Base-by-base conservation (phyloP, 2,113 vertebrate genomes). In the Panurus biarmicus region DNA sequence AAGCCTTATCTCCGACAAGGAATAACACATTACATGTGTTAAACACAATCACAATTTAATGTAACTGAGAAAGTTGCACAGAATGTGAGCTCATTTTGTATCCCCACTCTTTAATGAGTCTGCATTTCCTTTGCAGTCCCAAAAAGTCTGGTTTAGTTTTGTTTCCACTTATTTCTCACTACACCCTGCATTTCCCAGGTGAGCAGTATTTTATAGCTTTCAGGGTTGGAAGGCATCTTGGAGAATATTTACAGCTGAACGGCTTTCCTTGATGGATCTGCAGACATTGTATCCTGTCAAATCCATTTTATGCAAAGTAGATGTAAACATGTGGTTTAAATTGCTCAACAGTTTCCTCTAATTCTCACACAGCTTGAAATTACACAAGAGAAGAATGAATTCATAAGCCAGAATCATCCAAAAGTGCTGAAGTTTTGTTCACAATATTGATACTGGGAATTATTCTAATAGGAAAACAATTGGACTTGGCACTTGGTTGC, bases 291-390 rank as follows among this genome's bases (percentile, higher is more conserved):
- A 44, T 36, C 90, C 53, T 89, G 85, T 93, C 94, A 92, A 66
- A 88, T 66, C 76, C 69, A 83, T 90, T 96, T 95, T 86, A 96
- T 96, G 96, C 95, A 96, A 96, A 96, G 53, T 80, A 93, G 85
- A 76, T 88, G 90, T 67, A 96, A 94, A 90, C 88, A 83, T 93
- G 92, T 92, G 90, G 94, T 94, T 96, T 90, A 83, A 94, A 95
- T 96, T 96, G 95, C 96, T 88, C 94, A 93, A 93, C 75, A 45
- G 75, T 80, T 97, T 90, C 93, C 79, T 91, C 87, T 85, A 79
- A 75, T 69, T 94, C 94, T 95, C 93, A 64, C 82, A 71, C 0
- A 24, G 79, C 72, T 91, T 71, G 58, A 80, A 92, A 94, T 96
- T 88, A 88, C 87, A 88, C 89, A 81, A 70, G 82, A 87, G 67